A percentile compares a stretch with the other conserved stretches of the same genome.
phyloP scores from a whole-genome alignment of 2,797 vertebrate genomes.

The Neosilurus mollespiculum region DNA sequence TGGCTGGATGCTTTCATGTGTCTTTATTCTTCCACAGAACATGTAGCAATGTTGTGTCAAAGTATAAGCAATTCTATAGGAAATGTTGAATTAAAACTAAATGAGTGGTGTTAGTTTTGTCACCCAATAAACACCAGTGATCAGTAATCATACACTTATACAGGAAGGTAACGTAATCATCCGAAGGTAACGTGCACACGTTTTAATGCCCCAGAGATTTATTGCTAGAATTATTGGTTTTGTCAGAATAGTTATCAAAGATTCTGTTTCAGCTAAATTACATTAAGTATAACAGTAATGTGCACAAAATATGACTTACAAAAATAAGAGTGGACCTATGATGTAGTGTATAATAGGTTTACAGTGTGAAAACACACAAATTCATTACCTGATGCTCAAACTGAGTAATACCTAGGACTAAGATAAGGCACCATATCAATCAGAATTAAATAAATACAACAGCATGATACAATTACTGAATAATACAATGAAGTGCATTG shows the following conservation, averaged over 20 bases:
- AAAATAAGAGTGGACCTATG: background rate
- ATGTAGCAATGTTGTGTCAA: conserved; percentile 19
- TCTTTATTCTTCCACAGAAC: conserved; percentile 3
- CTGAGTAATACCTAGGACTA: background rate
- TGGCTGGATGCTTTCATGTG: background rate
- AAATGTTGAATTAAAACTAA: background rate
- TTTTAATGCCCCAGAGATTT: background rate
- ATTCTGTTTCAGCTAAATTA: background rate
- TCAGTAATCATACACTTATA: background rate
- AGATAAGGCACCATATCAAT: background rate
- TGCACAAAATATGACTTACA: background rate
- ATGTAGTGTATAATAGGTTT: background rate
- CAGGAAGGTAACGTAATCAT: too few relatives aligned
- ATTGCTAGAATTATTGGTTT: background rate
- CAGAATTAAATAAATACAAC: background rate
- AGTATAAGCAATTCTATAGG: conserved; percentile 22
- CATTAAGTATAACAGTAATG: background rate
- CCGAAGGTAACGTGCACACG: too few relatives aligned
- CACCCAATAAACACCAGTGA: conserved; percentile 2
- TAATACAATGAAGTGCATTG: background rate
- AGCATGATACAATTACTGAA: background rate
- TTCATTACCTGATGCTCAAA: background rate
- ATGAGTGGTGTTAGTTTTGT: background rate
- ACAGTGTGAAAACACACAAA: background rate
- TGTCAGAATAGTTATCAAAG: background rate